Evolutionary conservation across 64 coral and sea anemone genomes (phyloP).

Genomic region (Porites lutea): DNA sequence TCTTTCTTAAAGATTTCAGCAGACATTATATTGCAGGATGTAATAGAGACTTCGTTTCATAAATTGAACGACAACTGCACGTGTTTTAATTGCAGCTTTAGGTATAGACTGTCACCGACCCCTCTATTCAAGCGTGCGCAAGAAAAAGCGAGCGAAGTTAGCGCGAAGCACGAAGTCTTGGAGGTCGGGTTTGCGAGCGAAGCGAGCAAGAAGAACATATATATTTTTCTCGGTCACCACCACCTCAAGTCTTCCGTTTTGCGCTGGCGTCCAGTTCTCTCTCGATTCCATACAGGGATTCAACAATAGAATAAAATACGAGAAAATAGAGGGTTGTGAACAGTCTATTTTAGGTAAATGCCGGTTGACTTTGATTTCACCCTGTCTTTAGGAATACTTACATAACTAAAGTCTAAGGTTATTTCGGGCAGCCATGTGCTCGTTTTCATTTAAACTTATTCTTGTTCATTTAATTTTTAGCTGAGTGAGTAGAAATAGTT

Average conservation of each 20-base stretch:
- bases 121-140: not conserved
- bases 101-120: not conserved
- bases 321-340: constrained; percentile 19
- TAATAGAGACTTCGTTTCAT: no score
- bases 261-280: constrained; percentile 16
- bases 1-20: no score
- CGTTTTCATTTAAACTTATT: no score
- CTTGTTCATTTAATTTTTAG: no score
- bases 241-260: not conserved
- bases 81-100: no score
- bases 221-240: not conserved
- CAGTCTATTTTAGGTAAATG: not conserved
- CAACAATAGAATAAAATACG: not conserved
- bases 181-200: not conserved
- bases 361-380: no score
- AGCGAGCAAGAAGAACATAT: not conserved
- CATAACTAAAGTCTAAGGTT: no score
- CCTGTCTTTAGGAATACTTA: no score
- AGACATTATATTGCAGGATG: no score
- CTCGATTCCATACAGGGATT: not conserved
- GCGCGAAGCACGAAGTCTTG: not conserved
- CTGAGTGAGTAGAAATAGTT: no score
- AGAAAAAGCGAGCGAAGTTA: constrained; percentile 11
- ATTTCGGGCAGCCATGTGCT: no score
- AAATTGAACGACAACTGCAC: no score